A percentile compares a stretch with the other conserved stretches of the same genome.
phyloP scores from a whole-genome alignment of 2,113 vertebrate genomes.

The Trogon surrucura region DNA sequence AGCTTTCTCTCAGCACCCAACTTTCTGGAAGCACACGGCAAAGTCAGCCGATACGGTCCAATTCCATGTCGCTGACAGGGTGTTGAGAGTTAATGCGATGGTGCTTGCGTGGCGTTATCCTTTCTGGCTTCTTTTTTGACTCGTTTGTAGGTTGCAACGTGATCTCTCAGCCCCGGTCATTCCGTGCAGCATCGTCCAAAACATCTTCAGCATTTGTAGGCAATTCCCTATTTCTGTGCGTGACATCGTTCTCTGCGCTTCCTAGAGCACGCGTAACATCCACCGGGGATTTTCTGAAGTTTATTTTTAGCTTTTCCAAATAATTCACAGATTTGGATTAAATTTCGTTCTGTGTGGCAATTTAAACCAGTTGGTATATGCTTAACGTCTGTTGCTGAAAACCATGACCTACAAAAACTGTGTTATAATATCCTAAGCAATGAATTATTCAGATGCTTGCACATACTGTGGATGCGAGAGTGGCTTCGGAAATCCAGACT shows the following conservation, averaged over 20 bases:
- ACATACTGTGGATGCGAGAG: background rate
- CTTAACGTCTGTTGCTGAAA: background rate
- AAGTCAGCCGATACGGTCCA: fast-evolving
- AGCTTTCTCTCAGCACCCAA: background rate
- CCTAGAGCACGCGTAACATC: fast-evolving
- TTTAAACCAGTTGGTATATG: background rate
- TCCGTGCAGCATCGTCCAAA: background rate
- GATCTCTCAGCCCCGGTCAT: background rate
- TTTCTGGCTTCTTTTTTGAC: background rate
- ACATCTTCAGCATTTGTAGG: fast-evolving
- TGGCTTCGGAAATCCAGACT: background rate
- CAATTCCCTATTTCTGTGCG: fast-evolving
- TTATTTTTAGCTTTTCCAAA: constrained; percentile 46
- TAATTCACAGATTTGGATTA: constrained; percentile 60
- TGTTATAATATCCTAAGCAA: background rate
- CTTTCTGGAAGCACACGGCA: fast-evolving
- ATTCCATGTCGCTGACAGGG: fast-evolving
- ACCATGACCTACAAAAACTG: constrained; percentile 13
- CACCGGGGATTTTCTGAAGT: background rate
- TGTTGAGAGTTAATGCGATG: background rate
- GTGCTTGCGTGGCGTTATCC: background rate
- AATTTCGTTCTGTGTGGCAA: background rate
- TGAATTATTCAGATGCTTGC: constrained; percentile 9
- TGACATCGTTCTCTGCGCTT: fast-evolving
- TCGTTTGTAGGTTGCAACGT: background rate